A percentile compares a stretch with the other conserved stretches of the same genome.
Conservation (phyloP, 2,888 invertebrate species). For the Oligia strigilis region DNA sequence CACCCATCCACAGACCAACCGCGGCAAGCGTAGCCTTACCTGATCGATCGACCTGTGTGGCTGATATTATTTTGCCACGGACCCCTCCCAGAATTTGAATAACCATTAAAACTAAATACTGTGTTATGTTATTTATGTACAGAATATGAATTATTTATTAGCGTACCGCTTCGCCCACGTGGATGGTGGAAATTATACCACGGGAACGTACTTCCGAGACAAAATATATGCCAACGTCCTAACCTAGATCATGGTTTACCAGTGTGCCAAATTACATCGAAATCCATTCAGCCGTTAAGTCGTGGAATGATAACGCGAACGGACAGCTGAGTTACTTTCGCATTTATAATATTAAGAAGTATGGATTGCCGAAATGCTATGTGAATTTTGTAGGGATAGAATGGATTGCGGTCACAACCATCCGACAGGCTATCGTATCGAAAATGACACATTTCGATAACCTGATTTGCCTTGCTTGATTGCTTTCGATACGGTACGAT, state of each 20-base stretch:
- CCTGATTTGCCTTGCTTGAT: no score
- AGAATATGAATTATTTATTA: background rate
- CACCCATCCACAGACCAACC: no score
- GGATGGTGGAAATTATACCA: background rate
- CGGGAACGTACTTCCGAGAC: background rate
- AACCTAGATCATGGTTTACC: background rate
- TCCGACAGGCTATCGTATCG: no score
- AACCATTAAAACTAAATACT: background rate
- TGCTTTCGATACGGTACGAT: no score
- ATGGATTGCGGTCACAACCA: background rate
- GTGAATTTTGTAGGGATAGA: background rate
- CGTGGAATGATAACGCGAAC: background rate
- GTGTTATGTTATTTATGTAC: background rate
- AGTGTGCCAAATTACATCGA: background rate
- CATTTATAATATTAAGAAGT: background rate
- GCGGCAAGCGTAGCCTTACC: no score
- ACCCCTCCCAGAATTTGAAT: background rate
- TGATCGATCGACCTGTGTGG: no score
- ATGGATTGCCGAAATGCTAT: no score
- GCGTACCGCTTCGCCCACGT: background rate
- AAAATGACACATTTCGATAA: no score
- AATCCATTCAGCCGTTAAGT: background rate
- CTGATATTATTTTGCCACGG: no score
- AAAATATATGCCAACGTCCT: background rate
- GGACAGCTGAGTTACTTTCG: background rate